Conservation (phyloP, 2,797 vertebrate genomes). For the Vespertilio murinus region DNA sequence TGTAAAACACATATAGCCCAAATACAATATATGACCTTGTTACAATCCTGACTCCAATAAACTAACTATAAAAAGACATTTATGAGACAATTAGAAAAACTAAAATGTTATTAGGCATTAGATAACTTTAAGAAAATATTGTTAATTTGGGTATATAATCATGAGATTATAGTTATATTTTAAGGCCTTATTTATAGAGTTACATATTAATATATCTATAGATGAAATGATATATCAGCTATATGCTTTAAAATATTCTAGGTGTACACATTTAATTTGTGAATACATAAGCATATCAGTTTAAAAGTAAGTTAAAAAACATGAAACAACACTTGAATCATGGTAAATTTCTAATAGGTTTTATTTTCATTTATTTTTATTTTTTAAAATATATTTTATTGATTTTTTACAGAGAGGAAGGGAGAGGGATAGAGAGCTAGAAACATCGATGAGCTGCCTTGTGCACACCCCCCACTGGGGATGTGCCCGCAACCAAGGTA, state of each 20-base stretch:
- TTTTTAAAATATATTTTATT: no score
- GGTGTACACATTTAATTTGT: background rate
- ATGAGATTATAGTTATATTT: background rate
- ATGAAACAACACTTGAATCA: background rate
- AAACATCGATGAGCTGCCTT: no score
- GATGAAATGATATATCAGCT: background rate
- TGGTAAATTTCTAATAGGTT: background rate
- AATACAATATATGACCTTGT: background rate
- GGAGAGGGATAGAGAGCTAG: no score
- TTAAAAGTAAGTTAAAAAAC: slow-evolving; percentile 6
- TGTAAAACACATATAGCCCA: background rate
- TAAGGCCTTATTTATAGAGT: background rate
- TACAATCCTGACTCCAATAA: background rate
- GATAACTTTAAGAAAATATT: background rate
- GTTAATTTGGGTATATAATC: background rate
- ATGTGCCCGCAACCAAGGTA: no score
- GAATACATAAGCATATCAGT: background rate
- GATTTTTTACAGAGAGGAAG: no score
- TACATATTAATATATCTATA: background rate
- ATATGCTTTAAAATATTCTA: slow-evolving; percentile 18
- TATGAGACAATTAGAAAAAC: background rate
- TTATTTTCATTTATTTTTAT: no score
- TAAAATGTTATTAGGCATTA: background rate
- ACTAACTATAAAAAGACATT: background rate
- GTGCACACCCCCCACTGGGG: no score